phyloP scores from a whole-genome alignment of 2,113 vertebrate genomes.

The Neotoma lepida region DNA sequence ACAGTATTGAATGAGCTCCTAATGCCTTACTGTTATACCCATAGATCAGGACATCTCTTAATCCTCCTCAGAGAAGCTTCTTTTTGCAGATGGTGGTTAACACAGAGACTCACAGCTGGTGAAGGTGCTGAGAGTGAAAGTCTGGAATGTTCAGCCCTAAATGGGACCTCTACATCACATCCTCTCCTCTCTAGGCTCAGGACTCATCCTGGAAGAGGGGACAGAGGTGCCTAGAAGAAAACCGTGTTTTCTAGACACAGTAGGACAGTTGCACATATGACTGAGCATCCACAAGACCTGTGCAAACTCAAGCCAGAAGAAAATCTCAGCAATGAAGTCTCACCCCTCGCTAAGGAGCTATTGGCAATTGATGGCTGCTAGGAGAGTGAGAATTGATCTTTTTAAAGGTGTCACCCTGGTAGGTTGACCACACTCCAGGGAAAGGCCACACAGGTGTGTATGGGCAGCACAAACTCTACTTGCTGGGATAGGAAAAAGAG shows the following conservation, averaged over 20 bases:
- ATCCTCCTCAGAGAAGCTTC: background rate
- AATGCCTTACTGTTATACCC: background rate
- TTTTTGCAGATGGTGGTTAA: background rate
- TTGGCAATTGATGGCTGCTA: background rate
- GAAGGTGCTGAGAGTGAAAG: background rate
- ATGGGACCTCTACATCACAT: background rate
- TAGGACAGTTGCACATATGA: background rate
- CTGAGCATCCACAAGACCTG: background rate
- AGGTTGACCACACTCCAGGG: background rate
- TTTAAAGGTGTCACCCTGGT: no score
- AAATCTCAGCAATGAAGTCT: background rate
- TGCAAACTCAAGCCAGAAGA: background rate
- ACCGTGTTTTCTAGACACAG: background rate
- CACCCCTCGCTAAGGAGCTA: background rate
- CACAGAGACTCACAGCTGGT: background rate
- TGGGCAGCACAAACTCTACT: background rate
- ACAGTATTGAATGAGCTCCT: background rate
- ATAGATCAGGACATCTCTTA: background rate
- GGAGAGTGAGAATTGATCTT: background rate
- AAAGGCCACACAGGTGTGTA: background rate
- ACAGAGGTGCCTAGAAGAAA: background rate
- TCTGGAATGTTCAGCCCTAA: background rate
- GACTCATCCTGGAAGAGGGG: background rate
- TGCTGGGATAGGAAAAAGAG: background rate
- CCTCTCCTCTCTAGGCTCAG: background rate